These are phyloP conservation scores for Ptilorrhoa leucosticta DNA, from an alignment of 2,113 vertebrate genomes.

Conservation along the genomic window DNA sequence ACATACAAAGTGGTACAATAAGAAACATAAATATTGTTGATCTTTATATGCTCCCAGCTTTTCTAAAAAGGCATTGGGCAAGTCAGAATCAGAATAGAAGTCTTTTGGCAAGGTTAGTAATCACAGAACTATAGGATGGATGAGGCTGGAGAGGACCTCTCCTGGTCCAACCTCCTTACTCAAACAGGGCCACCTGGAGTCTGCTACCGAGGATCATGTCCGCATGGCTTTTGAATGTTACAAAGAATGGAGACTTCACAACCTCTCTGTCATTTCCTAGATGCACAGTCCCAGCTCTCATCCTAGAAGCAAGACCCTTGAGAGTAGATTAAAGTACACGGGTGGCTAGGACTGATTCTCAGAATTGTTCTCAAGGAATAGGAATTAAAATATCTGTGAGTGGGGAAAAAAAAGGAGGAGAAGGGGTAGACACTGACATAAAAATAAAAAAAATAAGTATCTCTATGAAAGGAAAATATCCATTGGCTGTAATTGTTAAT, in stretches of 20 bases:
- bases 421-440: not conserved
- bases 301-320: not conserved
- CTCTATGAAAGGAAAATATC: not conserved
- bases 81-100: not conserved
- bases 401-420: accelerated
- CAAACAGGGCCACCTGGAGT: not conserved
- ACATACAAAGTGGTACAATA: not conserved
- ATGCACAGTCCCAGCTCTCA: not conserved
- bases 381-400: not conserved
- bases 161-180: not conserved
- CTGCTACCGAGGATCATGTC: not conserved
- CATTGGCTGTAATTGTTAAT: not conserved
- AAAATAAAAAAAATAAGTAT: not conserved
- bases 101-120: not conserved
- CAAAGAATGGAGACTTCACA: not conserved
- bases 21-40: not conserved
- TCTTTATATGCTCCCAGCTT: not conserved
- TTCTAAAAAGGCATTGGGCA: not conserved
- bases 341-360: not conserved
- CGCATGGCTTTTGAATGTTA: not conserved
- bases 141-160: not conserved
- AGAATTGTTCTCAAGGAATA: not conserved
- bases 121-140: not conserved
- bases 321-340: not conserved
- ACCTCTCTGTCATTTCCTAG: not conserved